A percentile compares a stretch with the other conserved stretches of the same genome.
phyloP scores from a whole-genome alignment of 92 coral and sea anemone genomes.

The Epizoanthus stellaris region DNA sequence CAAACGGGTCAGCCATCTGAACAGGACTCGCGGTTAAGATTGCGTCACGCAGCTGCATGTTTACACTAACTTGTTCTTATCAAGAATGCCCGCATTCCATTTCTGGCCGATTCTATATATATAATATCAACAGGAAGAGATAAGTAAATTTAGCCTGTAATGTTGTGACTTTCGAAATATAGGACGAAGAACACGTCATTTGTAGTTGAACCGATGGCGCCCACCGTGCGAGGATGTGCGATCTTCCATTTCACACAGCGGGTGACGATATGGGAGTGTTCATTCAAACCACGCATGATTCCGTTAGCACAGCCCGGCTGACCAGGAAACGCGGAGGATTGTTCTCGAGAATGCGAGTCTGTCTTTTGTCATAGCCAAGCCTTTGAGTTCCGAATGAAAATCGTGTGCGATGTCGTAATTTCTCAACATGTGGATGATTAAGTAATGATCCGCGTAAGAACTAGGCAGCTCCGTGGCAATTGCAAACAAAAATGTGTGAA shows the following conservation, averaged over 20 bases:
- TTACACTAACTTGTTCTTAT: background rate
- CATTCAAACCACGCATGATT: background rate
- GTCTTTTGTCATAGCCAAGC: no score
- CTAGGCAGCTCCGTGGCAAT: no score
- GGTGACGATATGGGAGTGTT: background rate
- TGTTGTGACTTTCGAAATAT: background rate
- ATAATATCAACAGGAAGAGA: background rate
- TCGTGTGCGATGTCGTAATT: no score
- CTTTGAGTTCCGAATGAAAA: no score
- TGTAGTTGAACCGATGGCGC: background rate
- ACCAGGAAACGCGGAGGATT: no score
- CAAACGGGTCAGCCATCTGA: background rate
- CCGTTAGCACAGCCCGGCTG: background rate
- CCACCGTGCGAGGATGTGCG: background rate
- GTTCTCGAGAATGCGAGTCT: no score
- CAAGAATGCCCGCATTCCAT: slow-evolving; percentile 34
- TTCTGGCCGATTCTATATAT: background rate
- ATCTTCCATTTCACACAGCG: no score
- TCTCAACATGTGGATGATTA: no score
- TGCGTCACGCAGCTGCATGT: background rate
- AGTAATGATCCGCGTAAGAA: no score
- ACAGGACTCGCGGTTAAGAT: background rate
- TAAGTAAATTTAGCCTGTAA: background rate
- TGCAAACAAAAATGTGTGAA: no score
- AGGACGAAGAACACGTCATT: background rate